Evolutionary conservation across 2,797 vertebrate species (phyloP).

Genomic region (Chanos chanos): DNA sequence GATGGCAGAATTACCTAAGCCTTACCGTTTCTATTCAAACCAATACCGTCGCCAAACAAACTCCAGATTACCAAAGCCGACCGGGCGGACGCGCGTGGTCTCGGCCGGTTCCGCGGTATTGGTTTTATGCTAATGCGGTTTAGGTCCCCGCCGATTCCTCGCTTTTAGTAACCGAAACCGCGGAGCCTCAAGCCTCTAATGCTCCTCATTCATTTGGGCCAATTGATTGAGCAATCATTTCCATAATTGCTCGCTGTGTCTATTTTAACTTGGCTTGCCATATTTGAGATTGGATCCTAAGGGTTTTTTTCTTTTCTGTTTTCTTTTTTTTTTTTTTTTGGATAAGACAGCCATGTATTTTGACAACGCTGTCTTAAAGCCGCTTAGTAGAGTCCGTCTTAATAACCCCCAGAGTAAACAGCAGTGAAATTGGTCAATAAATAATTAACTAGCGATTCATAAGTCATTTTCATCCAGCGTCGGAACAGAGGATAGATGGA

Average conservation of each 20-base stretch:
- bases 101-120: too few relatives aligned
- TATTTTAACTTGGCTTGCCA: constrained; percentile 25
- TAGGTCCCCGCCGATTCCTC: too few relatives aligned
- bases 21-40: too few relatives aligned
- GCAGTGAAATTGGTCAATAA: constrained; percentile 36
- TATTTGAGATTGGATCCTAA: too few relatives aligned
- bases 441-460: constrained; percentile 37
- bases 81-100: too few relatives aligned
- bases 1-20: too few relatives aligned
- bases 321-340: too few relatives aligned
- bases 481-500: constrained; percentile 7
- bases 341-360: constrained; percentile 31
- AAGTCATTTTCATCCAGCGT: constrained; percentile 24
- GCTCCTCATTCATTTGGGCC: constrained; percentile 7
- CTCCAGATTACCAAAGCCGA: too few relatives aligned
- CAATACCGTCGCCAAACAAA: too few relatives aligned
- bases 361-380: constrained; percentile 33
- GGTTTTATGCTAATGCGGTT: too few relatives aligned
- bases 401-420: constrained; percentile 36
- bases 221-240: not conserved
- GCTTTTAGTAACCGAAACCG: too few relatives aligned
- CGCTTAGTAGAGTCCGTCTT: constrained; percentile 18
- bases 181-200: constrained; percentile 15
- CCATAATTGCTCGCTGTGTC: not conserved
- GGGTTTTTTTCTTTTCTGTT: too few relatives aligned